phyloP scores from a whole-genome alignment of 2,113 vertebrate species.

The Chloroceryle aenea region DNA sequence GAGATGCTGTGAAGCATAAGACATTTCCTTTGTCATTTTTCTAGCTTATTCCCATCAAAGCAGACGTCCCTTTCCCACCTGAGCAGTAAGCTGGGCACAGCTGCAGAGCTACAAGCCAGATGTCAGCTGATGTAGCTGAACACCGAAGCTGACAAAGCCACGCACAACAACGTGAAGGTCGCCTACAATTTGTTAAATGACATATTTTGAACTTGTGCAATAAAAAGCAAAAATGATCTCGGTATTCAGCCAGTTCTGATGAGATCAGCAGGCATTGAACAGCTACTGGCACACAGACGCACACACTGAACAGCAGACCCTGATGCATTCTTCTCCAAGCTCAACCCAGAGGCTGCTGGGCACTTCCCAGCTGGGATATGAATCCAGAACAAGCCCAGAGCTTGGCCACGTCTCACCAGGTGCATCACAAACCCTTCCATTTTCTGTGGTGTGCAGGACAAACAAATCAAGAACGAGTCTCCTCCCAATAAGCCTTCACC shows the following conservation, averaged over 20 bases:
- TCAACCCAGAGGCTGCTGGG: neutral
- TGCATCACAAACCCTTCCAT: neutral
- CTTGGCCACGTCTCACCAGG: neutral
- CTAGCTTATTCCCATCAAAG: neutral
- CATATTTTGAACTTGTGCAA: rapidly evolving
- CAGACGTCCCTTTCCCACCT: neutral
- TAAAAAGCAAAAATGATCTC: neutral
- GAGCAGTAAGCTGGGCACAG: neutral
- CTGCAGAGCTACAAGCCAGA: neutral
- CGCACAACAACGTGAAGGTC: rapidly evolving
- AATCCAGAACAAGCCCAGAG: neutral
- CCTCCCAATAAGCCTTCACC: neutral
- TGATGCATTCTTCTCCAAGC: neutral
- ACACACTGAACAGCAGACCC: neutral
- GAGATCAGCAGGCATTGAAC: neutral
- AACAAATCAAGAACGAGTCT: rapidly evolving
- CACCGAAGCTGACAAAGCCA: neutral
- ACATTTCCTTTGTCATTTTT: neutral
- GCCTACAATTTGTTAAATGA: neutral
- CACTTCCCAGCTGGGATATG: neutral
- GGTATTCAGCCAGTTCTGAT: neutral
- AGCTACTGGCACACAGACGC: neutral
- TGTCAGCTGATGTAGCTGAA: neutral
- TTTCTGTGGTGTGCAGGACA: neutral
- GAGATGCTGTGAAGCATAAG: neutral